Evolutionary conservation across 2,113 vertebrate species (phyloP).

Genomic region (Haemorhous mexicanus): DNA sequence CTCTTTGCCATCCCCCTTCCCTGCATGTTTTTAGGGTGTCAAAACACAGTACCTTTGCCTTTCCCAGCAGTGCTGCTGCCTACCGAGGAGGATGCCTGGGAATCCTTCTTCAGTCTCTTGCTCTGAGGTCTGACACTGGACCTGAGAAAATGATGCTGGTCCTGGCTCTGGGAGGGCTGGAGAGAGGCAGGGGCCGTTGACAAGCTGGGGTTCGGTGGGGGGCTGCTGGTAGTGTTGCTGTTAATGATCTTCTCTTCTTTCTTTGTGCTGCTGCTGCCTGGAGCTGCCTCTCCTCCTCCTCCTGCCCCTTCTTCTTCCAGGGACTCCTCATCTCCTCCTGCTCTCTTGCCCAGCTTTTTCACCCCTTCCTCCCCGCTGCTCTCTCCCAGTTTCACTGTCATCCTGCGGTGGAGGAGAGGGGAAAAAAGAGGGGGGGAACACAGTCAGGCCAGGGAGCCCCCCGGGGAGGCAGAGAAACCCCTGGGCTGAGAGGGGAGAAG

Average conservation of each 20-base stretch:
- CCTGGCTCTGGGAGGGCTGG: constrained; percentile 80
- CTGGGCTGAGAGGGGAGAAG: constrained; percentile 62
- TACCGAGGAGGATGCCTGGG: constrained; percentile 79
- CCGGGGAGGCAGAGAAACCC: constrained; percentile 41
- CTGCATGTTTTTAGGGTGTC: background rate
- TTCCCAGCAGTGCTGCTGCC: constrained; percentile 69
- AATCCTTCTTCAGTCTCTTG: constrained; percentile 95
- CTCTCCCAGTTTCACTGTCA: constrained; percentile 94
- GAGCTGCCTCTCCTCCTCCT: constrained; percentile 87
- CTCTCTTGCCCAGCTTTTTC: constrained; percentile 88
- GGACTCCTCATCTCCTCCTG: constrained; percentile 89
- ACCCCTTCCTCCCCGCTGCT: constrained; percentile 85
- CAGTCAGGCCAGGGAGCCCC: background rate
- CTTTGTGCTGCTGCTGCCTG: constrained; percentile 73
- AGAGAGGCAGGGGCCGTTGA: constrained; percentile 70
- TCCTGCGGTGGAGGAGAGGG: constrained; percentile 80
- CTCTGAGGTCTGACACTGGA: constrained; percentile 97
- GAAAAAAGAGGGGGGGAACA: constrained; percentile 75
- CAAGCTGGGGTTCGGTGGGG: constrained; percentile 41
- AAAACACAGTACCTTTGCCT: constrained; percentile 81
- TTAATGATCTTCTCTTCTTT: constrained; percentile 66
- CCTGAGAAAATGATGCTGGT: constrained; percentile 99
- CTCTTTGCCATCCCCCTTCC: background rate
- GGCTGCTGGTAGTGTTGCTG: constrained; percentile 43
- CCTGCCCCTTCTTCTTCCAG: constrained; percentile 86